Evolutionary conservation across 2,888 invertebrate species (phyloP), one percentile per base, ranked within the genome.

Genomic region (Esperia sulphurella): DNA sequence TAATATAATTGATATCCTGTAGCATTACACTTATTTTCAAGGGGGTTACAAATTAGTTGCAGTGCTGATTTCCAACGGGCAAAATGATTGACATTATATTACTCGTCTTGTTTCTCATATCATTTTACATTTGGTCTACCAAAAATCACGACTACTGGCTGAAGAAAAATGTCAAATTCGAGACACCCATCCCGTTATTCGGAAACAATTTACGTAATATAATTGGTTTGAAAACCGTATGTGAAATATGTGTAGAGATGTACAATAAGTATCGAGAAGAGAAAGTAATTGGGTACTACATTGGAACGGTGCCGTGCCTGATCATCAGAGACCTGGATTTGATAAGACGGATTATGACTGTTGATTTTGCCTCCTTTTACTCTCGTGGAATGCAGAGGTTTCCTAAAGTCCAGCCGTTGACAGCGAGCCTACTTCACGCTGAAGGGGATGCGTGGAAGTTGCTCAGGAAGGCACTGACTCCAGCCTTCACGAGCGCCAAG

Each of bases 391-490:
- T 70, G 0, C 33, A 33, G 0, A 28, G 42, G 0, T 55, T 64
- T 14, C 53, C 59, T 12, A 48, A 58, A 1, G 43, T 52, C 0
- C 71, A 73, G 43, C 66, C 66, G 4, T 37, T 72, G 6, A 44
- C 68, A 43, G 58, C 46, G 21, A 71, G 72, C 30, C 30, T 75
- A 1, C 71, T 75, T 41, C 56, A 63, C 0, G 61, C 53, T 3
- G 75, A 75, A 1, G 75, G 75, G 0, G 75, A 75, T 45, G 12
- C 61, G 0, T 76, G 76, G 76, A 66, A 64, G 46, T 43, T 73
- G 7, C 50, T 71, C 38, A 55, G 76, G 10, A 67, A 71, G 45
- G 55, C 69, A 1, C 46, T 75, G 45, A 71, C 70, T 1, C 61
- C 70, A 0, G 65, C 63, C 0, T 75, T 74, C 35, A 64, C 70